Conservation (phyloP, 2,888 invertebrate genomes). For the Troides aeacus region DNA sequence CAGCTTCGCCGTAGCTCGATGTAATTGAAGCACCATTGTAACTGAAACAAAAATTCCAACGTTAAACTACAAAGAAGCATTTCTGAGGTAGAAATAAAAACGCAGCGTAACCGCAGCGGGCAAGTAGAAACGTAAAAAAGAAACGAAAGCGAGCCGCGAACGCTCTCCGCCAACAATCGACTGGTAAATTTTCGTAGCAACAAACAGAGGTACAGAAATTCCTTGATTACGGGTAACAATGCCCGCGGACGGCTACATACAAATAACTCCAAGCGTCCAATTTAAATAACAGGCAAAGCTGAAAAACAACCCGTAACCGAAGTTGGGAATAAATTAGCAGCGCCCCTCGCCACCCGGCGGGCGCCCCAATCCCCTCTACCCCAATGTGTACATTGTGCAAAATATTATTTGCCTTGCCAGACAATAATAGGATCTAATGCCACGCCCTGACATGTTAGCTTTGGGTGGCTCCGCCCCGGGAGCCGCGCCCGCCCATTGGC, state of each 20-base stretch:
- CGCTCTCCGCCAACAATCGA: constrained; percentile 36
- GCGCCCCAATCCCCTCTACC: constrained; percentile 56
- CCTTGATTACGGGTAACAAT: constrained; percentile 73
- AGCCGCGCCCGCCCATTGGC: constrained; percentile 56
- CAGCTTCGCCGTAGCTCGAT: background rate
- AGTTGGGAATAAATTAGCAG: constrained; percentile 80
- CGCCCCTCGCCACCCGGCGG: constrained; percentile 38
- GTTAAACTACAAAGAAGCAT: background rate
- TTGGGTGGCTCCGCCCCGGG: constrained; percentile 66
- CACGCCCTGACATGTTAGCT: constrained; percentile 81
- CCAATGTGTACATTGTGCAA: constrained; percentile 86
- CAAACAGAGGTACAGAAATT: constrained; percentile 57
- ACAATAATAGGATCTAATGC: constrained; percentile 79
- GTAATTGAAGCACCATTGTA: too few relatives aligned
- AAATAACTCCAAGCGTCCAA: constrained; percentile 76
- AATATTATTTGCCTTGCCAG: constrained; percentile 87
- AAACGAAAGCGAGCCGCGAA: constrained; percentile 21
- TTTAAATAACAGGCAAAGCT: constrained; percentile 80
- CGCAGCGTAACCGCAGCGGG: too few relatives aligned
- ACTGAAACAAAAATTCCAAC: background rate
- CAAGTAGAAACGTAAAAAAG: background rate
- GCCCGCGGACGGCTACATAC: constrained; percentile 68
- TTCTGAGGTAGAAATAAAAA: background rate
- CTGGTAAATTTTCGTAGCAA: constrained; percentile 39
- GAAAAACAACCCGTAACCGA: constrained; percentile 80